Evolutionary conservation across 2,113 vertebrate species (phyloP).

Genomic region (Odobenus rosmarus): DNA sequence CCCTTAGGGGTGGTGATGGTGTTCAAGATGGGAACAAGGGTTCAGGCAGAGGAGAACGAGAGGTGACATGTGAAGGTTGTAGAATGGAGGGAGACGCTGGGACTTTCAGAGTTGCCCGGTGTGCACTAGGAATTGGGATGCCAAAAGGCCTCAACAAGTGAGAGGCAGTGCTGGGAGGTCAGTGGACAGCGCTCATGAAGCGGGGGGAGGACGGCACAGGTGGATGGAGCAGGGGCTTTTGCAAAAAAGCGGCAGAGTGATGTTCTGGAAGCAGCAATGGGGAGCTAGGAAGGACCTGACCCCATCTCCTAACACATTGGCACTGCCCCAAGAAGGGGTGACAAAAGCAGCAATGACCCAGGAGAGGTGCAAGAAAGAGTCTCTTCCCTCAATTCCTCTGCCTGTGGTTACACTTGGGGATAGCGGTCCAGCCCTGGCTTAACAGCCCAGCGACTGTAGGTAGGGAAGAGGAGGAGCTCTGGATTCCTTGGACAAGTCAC

Average conservation of each 20-base stretch:
- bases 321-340: background rate
- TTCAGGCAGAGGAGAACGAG: background rate
- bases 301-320: background rate
- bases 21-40: background rate
- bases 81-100: background rate
- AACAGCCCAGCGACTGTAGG: background rate
- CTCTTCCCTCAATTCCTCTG: background rate
- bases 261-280: background rate
- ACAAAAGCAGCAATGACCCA: too few species aligned
- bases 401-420: background rate
- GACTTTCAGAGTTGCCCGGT: background rate
- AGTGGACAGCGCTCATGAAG: background rate
- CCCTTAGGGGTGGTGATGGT: background rate
- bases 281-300: background rate
- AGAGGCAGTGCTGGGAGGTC: background rate
- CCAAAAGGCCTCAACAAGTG: background rate
- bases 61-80: background rate
- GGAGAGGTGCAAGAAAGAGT: background rate
- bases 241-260: background rate
- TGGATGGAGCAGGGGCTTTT: background rate
- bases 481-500: background rate
- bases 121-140: background rate
- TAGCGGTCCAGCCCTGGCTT: background rate
- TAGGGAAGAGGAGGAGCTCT: background rate
- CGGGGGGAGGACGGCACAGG: background rate